These are phyloP conservation scores for Asbolus verrucosus DNA, from an alignment of 1,140 invertebrate species.

Conservation along the genomic window DNA sequence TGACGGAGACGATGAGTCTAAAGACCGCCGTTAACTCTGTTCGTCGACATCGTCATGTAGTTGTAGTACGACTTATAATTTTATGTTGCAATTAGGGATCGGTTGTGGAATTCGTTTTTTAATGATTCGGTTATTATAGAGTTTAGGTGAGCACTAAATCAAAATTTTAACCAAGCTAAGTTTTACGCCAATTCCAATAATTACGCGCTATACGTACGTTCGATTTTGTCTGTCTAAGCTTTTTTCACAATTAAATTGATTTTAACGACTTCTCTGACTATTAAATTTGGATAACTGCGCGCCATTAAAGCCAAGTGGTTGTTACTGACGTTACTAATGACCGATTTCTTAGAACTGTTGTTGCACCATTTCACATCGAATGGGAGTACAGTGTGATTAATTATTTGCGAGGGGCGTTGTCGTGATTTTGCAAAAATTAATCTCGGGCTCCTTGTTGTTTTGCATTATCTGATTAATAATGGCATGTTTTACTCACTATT, in stretches of 20 bases:
- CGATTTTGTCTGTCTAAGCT: conserved; percentile 6
- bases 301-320: not conserved
- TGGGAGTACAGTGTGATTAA: not conserved
- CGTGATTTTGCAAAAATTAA: too few relatives aligned
- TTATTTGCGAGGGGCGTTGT: not conserved
- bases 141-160: not conserved
- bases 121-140: conserved; percentile 3
- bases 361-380: not conserved
- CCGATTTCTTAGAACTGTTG: conserved; percentile 7
- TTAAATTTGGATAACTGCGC: conserved; percentile 11
- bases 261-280: conserved; percentile 16
- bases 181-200: not conserved
- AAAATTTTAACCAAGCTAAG: not conserved
- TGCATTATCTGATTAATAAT: too few relatives aligned
- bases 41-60: conserved; percentile 30
- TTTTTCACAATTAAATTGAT: conserved; percentile 27
- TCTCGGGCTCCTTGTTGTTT: too few relatives aligned
- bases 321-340: conserved; percentile 20
- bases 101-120: conserved; percentile 12
- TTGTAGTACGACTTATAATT: conserved; percentile 37
- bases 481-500: too few relatives aligned
- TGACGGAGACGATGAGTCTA: conserved; percentile 38
- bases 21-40: conserved; percentile 36
- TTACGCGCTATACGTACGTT: not conserved
- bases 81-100: conserved; percentile 24